A percentile compares a stretch with the other conserved stretches of the same genome.
Conservation (phyloP, 2,797 vertebrate genomes). For the Megaceryle alcyon region DNA sequence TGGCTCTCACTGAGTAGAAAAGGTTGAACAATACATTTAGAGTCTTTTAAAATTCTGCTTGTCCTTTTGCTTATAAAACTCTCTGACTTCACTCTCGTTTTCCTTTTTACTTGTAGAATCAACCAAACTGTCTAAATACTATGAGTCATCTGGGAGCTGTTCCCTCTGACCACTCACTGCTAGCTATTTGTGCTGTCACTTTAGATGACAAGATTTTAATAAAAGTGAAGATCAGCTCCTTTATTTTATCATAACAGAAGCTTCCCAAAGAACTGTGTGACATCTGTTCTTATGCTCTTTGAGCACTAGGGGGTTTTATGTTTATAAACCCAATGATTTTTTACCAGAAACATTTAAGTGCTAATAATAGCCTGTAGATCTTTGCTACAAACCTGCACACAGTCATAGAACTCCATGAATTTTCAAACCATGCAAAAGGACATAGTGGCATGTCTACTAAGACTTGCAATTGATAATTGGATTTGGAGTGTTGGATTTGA, state of each 20-base stretch:
- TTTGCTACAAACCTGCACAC: neutral
- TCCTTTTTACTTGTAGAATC: neutral
- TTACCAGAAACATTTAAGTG: neutral
- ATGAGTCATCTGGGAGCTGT: neutral
- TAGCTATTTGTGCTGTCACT: neutral
- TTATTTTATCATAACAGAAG: neutral
- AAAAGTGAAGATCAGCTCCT: conserved; percentile 3
- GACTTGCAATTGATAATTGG: neutral
- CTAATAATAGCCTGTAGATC: neutral
- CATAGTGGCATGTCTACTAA: neutral
- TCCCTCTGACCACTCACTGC: neutral
- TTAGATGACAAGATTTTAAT: neutral
- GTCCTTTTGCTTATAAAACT: neutral
- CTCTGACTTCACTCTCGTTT: neutral
- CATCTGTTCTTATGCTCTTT: neutral
- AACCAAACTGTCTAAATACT: neutral
- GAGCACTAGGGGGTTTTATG: neutral
- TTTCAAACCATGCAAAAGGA: neutral
- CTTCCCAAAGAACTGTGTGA: neutral
- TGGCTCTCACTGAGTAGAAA: neutral
- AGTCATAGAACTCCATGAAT: neutral
- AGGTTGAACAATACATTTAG: neutral
- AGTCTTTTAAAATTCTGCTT: neutral
- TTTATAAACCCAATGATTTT: neutral
- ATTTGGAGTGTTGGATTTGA: neutral